Base-by-base conservation (phyloP, 2,797 vertebrate genomes). In the Cuniculus paca region DNA sequence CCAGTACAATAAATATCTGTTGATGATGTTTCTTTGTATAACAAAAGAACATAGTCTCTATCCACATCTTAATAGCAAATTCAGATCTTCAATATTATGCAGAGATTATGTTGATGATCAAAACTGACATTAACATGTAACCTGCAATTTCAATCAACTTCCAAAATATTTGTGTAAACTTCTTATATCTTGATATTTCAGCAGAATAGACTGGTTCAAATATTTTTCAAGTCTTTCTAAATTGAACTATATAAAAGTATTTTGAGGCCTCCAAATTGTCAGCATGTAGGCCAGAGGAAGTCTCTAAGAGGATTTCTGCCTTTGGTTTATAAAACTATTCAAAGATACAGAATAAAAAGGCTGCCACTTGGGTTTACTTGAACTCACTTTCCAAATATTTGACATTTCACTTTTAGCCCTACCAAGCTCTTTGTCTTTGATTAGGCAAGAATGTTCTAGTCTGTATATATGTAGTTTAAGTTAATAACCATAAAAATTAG, bases 121-220 rank as follows among this genome's bases (percentile, higher is more conserved):
- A 95, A 98, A 89, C 79, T 63, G 65, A 28, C 80, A 81, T 81
- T 61, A 60, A 70, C 95, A 75, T 74, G 56, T 28, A 95, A 45
- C 26, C 70, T 65, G 31, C 54, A 48, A 52, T 85, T 88, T 95
- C 31, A 95, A 84, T 93, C 77, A 78, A 52, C 91, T 97, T 65
- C 75, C 42, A 89, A 89, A 96, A 91, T 54, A 50, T 13, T 42
- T 78, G 10, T 8, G 10, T 24, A 89, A 87, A 94, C 45, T 91
- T 92, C 5, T 50, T 45, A 48, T 14, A 94, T 16, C 72, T 96
- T 93, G 90, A 86, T 97, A 95, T 92, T 91, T 95, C 17, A 82
- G 52, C 11, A 68, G 12, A 52, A 26, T 34, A 63, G 82, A 91
- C 58, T 52, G 83, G 56, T 81, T 81, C 84, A 95, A 6, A 5